A percentile compares a stretch with the other conserved stretches of the same genome.
Evolutionary conservation across 2,797 vertebrate genomes (phyloP).

Genomic region (Bothrops alternatus): DNA sequence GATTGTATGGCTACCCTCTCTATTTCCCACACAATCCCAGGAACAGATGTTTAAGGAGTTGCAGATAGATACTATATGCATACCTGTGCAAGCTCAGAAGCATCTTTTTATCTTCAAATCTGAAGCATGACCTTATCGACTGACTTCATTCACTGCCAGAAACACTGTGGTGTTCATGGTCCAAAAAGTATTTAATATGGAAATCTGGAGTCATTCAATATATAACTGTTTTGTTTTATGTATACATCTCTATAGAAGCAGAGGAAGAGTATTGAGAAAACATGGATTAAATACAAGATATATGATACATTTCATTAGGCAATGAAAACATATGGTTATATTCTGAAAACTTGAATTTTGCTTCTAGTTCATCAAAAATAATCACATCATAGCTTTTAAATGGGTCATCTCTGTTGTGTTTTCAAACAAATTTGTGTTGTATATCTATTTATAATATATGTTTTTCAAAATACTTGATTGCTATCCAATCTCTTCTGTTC

Average conservation of each 20-base stretch:
- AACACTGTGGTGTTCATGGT: no score
- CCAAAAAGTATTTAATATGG: background rate
- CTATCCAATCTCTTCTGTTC: background rate
- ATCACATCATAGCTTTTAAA: background rate
- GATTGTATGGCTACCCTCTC: background rate
- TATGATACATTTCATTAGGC: background rate
- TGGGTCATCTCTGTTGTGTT: background rate
- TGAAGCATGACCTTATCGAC: no score
- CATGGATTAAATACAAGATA: background rate
- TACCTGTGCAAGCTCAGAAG: no score
- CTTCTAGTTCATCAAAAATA: background rate
- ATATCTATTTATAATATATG: background rate
- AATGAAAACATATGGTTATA: background rate
- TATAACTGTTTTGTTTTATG: background rate
- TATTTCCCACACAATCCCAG: background rate
- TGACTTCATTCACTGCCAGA: no score
- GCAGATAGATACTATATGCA: background rate
- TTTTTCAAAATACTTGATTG: background rate
- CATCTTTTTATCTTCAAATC: no score
- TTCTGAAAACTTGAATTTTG: background rate
- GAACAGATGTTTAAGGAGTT: background rate
- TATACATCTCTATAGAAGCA: background rate
- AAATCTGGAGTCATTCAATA: background rate
- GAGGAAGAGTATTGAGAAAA: background rate
- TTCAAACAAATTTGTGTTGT: background rate